These are phyloP conservation scores for Halcyon chelicuti DNA, from an alignment of 2,797 vertebrate species.

Conservation along the genomic window DNA sequence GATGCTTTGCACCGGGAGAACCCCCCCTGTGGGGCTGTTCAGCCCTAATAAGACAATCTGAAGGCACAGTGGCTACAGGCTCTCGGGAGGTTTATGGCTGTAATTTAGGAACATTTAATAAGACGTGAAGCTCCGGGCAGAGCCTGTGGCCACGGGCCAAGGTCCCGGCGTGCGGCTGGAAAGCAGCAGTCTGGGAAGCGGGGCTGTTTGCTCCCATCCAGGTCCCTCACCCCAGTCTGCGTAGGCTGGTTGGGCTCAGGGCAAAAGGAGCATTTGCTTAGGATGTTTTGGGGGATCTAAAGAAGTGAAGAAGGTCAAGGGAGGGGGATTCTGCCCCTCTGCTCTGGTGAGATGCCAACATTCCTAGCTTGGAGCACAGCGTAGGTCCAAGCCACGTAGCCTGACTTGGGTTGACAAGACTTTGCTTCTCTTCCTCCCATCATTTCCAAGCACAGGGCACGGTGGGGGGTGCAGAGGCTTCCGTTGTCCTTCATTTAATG, in stretches of 20 bases:
- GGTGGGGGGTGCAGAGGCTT: background rate
- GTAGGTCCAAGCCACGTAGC: background rate
- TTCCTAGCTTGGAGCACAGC: background rate
- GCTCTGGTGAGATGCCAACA: background rate
- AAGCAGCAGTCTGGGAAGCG: accelerated
- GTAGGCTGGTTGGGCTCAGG: background rate
- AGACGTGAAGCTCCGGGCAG: background rate
- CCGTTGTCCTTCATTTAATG: background rate
- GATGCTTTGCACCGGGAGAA: background rate
- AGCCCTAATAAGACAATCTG: background rate
- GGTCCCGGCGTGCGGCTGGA: background rate
- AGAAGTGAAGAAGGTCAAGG: background rate
- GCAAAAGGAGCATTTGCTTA: background rate
- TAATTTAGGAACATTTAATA: background rate
- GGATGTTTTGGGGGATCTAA: background rate
- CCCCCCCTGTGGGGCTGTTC: accelerated
- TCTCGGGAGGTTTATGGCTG: background rate
- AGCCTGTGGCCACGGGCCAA: accelerated
- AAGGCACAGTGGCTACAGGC: background rate
- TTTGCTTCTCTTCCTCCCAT: background rate
- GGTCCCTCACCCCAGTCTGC: accelerated
- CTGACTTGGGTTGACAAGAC: too few relatives aligned
- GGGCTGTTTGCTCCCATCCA: background rate
- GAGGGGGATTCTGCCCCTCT: background rate
- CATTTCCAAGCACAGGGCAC: accelerated